Conservation (phyloP, 2,888 invertebrate species). For the Apamea crenata region DNA sequence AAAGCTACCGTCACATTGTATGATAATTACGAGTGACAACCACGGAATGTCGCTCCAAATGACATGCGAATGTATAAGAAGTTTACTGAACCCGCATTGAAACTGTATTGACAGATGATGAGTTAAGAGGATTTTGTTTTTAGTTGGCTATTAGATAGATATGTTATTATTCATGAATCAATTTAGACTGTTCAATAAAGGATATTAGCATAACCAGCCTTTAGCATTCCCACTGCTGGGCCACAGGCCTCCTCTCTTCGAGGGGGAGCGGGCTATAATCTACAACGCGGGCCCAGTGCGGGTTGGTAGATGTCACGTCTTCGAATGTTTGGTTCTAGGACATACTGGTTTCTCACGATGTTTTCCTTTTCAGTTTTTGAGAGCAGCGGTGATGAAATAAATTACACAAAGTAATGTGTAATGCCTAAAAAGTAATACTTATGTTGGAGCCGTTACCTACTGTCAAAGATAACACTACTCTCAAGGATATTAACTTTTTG, state of each 20-base stretch:
- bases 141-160: constrained; percentile 37
- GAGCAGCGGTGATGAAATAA: no score
- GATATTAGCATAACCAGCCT: background rate
- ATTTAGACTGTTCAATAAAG: background rate
- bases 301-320: no score
- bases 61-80: constrained; percentile 74
- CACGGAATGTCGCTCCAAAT: constrained; percentile 74
- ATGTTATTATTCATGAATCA: background rate
- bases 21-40: constrained; percentile 83
- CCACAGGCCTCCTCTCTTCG: background rate
- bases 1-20: constrained; percentile 88
- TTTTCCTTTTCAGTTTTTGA: no score
- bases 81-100: constrained; percentile 74
- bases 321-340: no score
- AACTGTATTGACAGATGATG: constrained; percentile 67
- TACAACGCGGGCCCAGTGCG: background rate
- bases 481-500: background rate
- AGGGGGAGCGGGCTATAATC: background rate
- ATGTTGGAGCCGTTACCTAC: no score
- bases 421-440: no score
- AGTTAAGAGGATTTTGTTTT: constrained; percentile 64
- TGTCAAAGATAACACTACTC: no score
- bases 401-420: no score
- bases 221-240: background rate
- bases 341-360: no score